Evolutionary conservation across 1,140 invertebrate genomes (phyloP), one percentile per base, ranked within the genome.

Genomic region (Zaprionus taronus): DNA sequence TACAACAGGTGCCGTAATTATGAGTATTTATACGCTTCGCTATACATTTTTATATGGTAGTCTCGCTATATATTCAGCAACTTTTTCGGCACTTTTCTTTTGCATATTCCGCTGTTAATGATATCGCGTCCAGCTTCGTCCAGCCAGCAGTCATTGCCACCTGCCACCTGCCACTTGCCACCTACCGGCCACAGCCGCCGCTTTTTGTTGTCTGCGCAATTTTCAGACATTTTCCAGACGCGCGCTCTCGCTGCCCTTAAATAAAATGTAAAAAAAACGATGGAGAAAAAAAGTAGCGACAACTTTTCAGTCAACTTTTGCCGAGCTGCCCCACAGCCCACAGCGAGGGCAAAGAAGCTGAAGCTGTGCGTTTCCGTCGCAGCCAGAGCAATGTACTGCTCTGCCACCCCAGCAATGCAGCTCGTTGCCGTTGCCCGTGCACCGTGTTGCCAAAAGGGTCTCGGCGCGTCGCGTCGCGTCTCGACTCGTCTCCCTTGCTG

Each of bases 201-300:
- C 24, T 49, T 56, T 49, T 62, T 83, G 80, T 86, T 89, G 84
- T 87, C 84, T 84, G 84, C 75, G 69, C 72, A 87, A 91, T 90
- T 90, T 90, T 90, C 85, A 90, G 85, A 90, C 85, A 90, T 90
- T 90, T 90, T 90, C 85, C 85, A 90, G 85, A 90, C 85, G 79
- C 71, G 76, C 73, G 86, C 74, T 61, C 68, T 71, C 78, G 70
- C 73, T 65, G 51, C 47, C 61, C 49, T 65, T 44, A 44, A 68
- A 86, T 81, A 84, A 70, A 72, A 65, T 74, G 31, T 34, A 41
- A 66, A 63, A 64, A 71, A 63, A 47, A 68, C 28, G 55, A 56
- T 28, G 15, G 65, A 61, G 20, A 74, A 75, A 62, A 77, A 75
- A 80, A 76, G 61, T 80, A 55, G 56, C 70, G 76, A 70, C 74